Percentiles rank a stretch among this genome's conserved stretches.
These are phyloP conservation scores for Laothoe populi DNA, from an alignment of 2,888 invertebrate species.

Conservation along the genomic window DNA sequence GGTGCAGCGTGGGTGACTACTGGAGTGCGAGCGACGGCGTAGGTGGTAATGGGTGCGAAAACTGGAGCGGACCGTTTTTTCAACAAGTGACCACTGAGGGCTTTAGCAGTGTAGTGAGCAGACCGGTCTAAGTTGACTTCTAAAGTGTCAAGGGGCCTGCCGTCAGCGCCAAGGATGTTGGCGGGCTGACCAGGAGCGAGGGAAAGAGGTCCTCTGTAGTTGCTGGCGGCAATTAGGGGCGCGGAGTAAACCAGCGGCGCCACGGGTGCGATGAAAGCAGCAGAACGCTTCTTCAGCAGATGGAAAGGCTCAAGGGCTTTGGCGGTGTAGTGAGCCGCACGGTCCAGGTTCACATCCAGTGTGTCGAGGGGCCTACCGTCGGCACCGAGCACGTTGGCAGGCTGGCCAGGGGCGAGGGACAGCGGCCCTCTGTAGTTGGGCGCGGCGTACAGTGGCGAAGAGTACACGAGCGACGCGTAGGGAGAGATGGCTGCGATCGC, in stretches of 20 bases:
- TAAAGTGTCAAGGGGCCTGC: conserved; percentile 77
- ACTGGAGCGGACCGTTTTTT: conserved; percentile 66
- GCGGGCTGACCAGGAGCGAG: conserved; percentile 77
- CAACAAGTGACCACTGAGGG: conserved; percentile 61
- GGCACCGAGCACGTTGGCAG: conserved; percentile 68
- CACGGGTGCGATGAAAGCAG: conserved; percentile 41
- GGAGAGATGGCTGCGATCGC: conserved; percentile 36
- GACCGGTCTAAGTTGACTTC: conserved; percentile 78
- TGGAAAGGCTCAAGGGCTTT: conserved; percentile 58
- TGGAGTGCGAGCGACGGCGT: conserved; percentile 34
- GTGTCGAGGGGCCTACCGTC: conserved; percentile 77
- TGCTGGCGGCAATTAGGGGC: conserved; percentile 48
- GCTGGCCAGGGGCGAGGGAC: conserved; percentile 64
- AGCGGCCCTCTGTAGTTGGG: conserved; percentile 41
- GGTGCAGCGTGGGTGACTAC: conserved; percentile 40
- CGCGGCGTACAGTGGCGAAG: conserved; percentile 24
- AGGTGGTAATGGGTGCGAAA: conserved; percentile 37
- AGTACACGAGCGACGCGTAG: conserved; percentile 40
- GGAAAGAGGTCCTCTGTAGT: conserved; percentile 77
- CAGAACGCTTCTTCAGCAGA: conserved; percentile 65
- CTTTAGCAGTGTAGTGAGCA: conserved; percentile 69
- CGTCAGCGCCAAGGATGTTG: conserved; percentile 72
- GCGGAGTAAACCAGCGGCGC: conserved; percentile 9
- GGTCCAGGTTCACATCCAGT: conserved; percentile 73
- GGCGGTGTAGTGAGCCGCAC: conserved; percentile 65